Percentiles rank a stretch among this genome's conserved stretches.
Evolutionary conservation across 2,888 invertebrate genomes (phyloP).

Genomic region (Pollenia labialis): DNA sequence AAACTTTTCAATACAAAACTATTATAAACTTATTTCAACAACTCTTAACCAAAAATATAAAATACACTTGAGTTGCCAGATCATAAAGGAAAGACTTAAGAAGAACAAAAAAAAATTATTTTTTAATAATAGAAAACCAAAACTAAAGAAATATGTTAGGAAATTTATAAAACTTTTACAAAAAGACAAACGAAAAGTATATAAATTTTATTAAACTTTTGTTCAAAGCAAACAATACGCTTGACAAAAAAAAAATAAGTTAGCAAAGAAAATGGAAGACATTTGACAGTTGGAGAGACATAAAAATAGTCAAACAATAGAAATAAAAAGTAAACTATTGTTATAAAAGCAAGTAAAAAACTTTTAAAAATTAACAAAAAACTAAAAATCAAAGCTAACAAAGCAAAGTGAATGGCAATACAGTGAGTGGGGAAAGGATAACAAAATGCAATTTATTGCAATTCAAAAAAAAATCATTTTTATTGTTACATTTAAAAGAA

Average conservation of each 20-base stretch:
- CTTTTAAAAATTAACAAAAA: slow-evolving; percentile 15
- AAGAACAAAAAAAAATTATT: not conserved
- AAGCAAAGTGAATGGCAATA: not conserved
- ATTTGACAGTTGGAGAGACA: slow-evolving; percentile 21
- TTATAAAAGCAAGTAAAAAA: slow-evolving; percentile 16
- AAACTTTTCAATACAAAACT: not conserved
- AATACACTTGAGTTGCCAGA: slow-evolving; percentile 4
- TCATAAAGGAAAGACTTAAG: slow-evolving; percentile 26
- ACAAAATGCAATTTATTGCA: too few relatives aligned
- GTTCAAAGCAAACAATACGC: slow-evolving; percentile 28
- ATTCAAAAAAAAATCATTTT: too few relatives aligned
- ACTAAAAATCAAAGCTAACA: not conserved
- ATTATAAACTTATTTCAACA: slow-evolving; percentile 26
- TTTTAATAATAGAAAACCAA: not conserved
- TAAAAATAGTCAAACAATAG: not conserved
- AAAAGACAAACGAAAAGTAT: slow-evolving; percentile 25
- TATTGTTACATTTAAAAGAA: too few relatives aligned
- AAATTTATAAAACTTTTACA: slow-evolving; percentile 1
- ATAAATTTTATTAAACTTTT: slow-evolving; percentile 48
- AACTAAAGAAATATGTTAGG: not conserved
- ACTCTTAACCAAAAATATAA: not conserved
- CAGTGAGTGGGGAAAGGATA: too few relatives aligned
- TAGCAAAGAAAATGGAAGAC: not conserved
- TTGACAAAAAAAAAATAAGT: not conserved
- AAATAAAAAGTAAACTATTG: slow-evolving; percentile 21